Base-by-base conservation (phyloP, 2,113 vertebrate genomes). In the Apistogramma diplotaenia region DNA sequence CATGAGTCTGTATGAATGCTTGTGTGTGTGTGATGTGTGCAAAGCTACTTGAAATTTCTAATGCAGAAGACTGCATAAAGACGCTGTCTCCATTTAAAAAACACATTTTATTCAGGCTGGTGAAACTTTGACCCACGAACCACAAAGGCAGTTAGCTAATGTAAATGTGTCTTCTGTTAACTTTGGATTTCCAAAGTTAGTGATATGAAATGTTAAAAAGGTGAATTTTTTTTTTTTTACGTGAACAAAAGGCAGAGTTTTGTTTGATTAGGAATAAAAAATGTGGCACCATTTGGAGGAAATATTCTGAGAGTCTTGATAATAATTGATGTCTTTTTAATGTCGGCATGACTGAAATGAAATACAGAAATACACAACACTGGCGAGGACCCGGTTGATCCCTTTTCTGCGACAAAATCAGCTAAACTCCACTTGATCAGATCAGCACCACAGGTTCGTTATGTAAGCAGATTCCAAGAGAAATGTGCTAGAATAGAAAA, bases 181-280 rank as follows among this genome's bases (percentile, higher is more conserved):
- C 72, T 54, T 72, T 19, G 8, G 21, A 54, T 25, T 56, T 62
- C 59, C 13, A 72, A 37, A 56, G 33, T 54, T 49, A 82, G 60
- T 33, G 19, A 87, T 70, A 67, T 76, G 21, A 86, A 87, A 89
- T 84, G 75, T 65, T 76, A 60, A 82, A 62, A n/a, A 60, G 53
- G 37, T 62, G 71, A 78, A 78, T 65, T 54, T 35, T 3, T 70
- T 76, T 43, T 74, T 65, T 70, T 43, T 61, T 46, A 55, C 35
- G 70, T 56, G 6, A 46, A 76, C 73, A 65, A 77, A 86, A 74
- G 71, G 61, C 76, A 67, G 29, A 54, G 37, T 51, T 87, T 72
- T 55, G 46, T 60, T 13, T 70, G 27, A 58, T 54, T 59, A 76
- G 27, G 15, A 70, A 62, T 51, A n/a, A 58, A 81, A 35, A 85